These are phyloP conservation scores for Sapajus apella DNA, from an alignment of 2,113 vertebrate species.

Conservation along the genomic window DNA sequence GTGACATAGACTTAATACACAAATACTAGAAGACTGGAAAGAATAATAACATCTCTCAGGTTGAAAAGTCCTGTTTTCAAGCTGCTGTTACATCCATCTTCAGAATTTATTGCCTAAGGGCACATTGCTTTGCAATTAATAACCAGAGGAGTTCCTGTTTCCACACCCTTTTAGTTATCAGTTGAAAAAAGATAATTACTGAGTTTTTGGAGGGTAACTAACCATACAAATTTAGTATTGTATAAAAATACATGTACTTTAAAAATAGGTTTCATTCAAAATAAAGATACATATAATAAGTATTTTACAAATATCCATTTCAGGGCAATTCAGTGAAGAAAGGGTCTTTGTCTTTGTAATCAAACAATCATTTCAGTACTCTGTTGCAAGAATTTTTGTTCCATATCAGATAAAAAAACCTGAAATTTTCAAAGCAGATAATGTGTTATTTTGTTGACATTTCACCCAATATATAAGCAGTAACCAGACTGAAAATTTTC, in stretches of 20 bases:
- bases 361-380: slow-evolving; percentile 34
- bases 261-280: neutral
- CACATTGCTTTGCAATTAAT: slow-evolving; percentile 62
- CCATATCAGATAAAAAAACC: neutral
- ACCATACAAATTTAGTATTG: neutral
- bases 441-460: slow-evolving; percentile 67
- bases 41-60: slow-evolving; percentile 14
- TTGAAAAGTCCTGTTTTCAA: slow-evolving; percentile 45
- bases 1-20: neutral
- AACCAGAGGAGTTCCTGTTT: neutral
- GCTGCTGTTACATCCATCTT: slow-evolving; percentile 6
- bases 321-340: neutral
- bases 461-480: slow-evolving; percentile 50
- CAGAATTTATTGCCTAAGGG: slow-evolving; percentile 46
- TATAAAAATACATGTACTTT: neutral
- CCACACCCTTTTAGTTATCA: neutral
- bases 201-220: slow-evolving; percentile 38
- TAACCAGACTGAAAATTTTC: slow-evolving; percentile 57
- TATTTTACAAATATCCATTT: slow-evolving; percentile 23
- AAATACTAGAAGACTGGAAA: neutral
- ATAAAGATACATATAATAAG: neutral
- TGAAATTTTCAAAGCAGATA: neutral
- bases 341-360: slow-evolving; percentile 24
- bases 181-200: neutral
- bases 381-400: slow-evolving; percentile 53